Conservation (phyloP, 2,888 invertebrate species). For the Drosophila setosimentum region DNA sequence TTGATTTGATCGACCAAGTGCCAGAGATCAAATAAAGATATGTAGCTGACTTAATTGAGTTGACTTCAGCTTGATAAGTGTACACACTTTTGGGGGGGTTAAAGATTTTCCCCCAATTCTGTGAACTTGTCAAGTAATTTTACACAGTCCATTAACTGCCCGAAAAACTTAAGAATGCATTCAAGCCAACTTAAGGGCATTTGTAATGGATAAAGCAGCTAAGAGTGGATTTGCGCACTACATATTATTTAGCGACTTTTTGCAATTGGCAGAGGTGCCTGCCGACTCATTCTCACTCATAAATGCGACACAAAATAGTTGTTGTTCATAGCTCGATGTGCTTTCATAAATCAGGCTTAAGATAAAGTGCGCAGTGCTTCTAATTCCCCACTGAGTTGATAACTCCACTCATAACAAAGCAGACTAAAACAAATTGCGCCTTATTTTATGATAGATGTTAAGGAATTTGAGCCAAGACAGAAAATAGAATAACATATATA, state of each 20-base stretch:
- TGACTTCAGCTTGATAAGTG: slow-evolving; percentile 13
- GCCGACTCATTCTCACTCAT: slow-evolving; percentile 7
- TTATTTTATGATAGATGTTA: slow-evolving; percentile 29
- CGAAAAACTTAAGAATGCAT: background rate
- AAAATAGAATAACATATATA: background rate
- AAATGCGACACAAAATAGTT: slow-evolving; percentile 16
- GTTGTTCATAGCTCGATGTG: background rate
- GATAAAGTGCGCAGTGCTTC: slow-evolving; percentile 24
- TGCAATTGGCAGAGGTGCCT: slow-evolving; percentile 10
- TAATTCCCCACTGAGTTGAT: slow-evolving; percentile 29
- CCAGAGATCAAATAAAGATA: slow-evolving; percentile 28
- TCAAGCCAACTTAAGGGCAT: slow-evolving; percentile 3
- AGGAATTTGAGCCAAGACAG: slow-evolving; percentile 1
- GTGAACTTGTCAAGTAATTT: slow-evolving; percentile 10
- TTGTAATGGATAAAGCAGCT: background rate
- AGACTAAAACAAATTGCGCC: slow-evolving; percentile 22
- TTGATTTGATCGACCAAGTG: slow-evolving; percentile 21
- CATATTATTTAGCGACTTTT: background rate
- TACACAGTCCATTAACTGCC: slow-evolving; percentile 7
- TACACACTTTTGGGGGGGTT: slow-evolving; percentile 9
- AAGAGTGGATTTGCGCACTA: background rate
- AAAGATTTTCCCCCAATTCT: background rate
- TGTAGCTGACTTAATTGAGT: slow-evolving; percentile 11
- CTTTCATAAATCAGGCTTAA: slow-evolving; percentile 31
- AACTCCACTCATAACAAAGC: slow-evolving; percentile 28